Conservation (phyloP, 2,888 invertebrate species). For the Sinelater perroti region DNA sequence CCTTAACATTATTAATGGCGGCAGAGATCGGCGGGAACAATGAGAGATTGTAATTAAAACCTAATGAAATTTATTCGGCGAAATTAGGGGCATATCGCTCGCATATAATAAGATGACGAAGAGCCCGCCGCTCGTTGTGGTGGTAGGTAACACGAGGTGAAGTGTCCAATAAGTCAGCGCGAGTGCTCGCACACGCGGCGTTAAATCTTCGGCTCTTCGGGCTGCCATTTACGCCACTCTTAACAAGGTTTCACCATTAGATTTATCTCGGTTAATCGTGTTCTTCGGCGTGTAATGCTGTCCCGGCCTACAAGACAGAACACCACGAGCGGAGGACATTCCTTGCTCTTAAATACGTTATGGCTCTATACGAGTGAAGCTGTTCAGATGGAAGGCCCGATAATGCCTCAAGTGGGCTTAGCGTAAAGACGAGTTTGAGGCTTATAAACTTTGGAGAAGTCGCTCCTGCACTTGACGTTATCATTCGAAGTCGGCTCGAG, state of each 20-base stretch:
- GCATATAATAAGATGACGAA: constrained; percentile 26
- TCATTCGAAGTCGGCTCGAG: constrained; percentile 54
- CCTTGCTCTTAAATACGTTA: constrained; percentile 53
- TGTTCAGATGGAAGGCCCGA: constrained; percentile 51
- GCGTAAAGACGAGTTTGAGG: constrained; percentile 50
- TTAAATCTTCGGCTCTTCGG: constrained; percentile 44
- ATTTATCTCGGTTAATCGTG: constrained; percentile 62
- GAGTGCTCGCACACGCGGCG: constrained; percentile 33
- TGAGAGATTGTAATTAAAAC: constrained; percentile 34
- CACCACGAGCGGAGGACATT: constrained; percentile 47
- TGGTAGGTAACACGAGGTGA: constrained; percentile 28
- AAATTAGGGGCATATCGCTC: constrained; percentile 27
- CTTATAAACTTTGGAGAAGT: constrained; percentile 57
- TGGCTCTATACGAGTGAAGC: constrained; percentile 49
- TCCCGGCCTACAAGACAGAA: constrained; percentile 55
- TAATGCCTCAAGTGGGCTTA: constrained; percentile 51
- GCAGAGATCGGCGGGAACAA: constrained; percentile 32
- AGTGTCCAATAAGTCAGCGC: constrained; percentile 35
- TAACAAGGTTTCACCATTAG: constrained; percentile 62
- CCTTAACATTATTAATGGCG: constrained; percentile 38
- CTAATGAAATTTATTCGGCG: constrained; percentile 34
- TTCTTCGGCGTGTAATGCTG: constrained; percentile 59
- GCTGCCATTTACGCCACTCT: constrained; percentile 58
- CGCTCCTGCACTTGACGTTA: constrained; percentile 58
- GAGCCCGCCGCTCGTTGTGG: constrained; percentile 30